Conservation (phyloP, 1,140 invertebrate genomes). For the Physella acuta region DNA sequence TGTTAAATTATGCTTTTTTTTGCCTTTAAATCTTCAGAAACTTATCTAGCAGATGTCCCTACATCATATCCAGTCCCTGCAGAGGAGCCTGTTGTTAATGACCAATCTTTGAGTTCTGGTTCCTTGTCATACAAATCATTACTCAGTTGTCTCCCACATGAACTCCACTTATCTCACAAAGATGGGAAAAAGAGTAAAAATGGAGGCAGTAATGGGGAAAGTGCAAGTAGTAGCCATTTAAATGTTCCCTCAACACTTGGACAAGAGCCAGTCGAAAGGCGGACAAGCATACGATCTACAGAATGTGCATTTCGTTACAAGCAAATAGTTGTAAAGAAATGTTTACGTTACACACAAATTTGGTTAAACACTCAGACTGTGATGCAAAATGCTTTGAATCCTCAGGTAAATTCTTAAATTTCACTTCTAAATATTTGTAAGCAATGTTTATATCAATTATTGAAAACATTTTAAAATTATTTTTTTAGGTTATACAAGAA, state of each 20-base stretch:
- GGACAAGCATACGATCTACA: conserved; percentile 52
- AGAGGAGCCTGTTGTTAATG: conserved; percentile 10
- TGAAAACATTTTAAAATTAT: no score
- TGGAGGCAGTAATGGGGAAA: conserved; percentile 6
- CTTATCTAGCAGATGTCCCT: conserved; percentile 39
- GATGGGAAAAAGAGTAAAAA: conserved; percentile 33
- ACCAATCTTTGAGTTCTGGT: conserved; percentile 46
- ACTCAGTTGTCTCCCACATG: conserved; percentile 44
- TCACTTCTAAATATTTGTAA: no score
- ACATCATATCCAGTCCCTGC: conserved; percentile 32
- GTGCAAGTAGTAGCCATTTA: not conserved
- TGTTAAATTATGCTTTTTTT: not conserved
- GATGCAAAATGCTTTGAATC: conserved; percentile 56
- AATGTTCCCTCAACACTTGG: conserved; percentile 12
- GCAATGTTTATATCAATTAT: no score
- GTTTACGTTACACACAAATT: conserved; percentile 55
- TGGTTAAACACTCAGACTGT: conserved; percentile 55
- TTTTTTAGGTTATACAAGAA: conserved; percentile 59
- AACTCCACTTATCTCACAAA: conserved; percentile 39
- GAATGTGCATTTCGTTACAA: conserved; percentile 58
- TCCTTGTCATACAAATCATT: conserved; percentile 50
- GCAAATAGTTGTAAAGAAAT: conserved; percentile 59
- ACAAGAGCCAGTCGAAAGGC: conserved; percentile 41
- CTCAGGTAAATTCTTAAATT: conserved; percentile 55
- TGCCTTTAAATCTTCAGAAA: conserved; percentile 6